Conservation (phyloP, 2,113 vertebrate species). For the Canis aureus region DNA sequence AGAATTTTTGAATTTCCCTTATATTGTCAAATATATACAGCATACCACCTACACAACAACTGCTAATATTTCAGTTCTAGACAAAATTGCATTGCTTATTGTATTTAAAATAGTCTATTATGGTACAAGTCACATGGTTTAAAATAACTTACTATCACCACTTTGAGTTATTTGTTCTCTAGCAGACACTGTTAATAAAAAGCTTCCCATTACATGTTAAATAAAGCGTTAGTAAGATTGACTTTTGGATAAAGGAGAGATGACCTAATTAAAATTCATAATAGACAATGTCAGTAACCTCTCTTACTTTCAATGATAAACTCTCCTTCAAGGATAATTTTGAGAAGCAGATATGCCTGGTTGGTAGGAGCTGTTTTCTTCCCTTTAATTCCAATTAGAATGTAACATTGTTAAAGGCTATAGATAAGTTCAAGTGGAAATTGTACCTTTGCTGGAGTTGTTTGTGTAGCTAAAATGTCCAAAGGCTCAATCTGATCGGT, state of each 20-base stretch:
- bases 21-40: not conserved
- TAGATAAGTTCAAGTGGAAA: not conserved
- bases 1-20: not conserved
- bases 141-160: conserved; percentile 27
- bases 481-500: not conserved
- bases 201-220: not conserved
- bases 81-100: not conserved
- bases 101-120: not conserved
- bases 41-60: not conserved
- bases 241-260: conserved; percentile 17
- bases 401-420: not conserved
- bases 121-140: not conserved
- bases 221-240: not conserved
- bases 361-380: not conserved
- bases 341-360: not conserved
- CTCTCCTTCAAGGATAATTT: not conserved
- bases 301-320: not conserved
- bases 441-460: not conserved
- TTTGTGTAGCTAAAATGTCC: not conserved
- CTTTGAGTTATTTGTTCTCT: not conserved
- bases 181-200: not conserved
- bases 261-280: conserved; percentile 44
- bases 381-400: not conserved
- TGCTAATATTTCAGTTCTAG: not conserved
- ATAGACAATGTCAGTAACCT: not conserved